phyloP scores from a whole-genome alignment of 53 echinoderm and acorn worm species.

The Luidia sarsii region DNA sequence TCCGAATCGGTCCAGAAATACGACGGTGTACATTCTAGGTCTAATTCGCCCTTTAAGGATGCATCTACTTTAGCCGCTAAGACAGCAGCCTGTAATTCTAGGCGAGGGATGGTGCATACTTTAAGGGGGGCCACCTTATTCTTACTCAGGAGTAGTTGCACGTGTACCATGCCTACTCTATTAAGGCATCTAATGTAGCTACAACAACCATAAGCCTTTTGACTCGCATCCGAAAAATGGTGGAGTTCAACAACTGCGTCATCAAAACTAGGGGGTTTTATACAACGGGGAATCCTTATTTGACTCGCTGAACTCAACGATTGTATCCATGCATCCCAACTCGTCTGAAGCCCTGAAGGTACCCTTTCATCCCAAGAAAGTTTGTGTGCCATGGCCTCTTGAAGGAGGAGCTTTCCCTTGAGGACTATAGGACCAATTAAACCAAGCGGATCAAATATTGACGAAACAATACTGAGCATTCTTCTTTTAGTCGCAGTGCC shows the following conservation, averaged over 20 bases:
- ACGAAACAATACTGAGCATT: conserved; percentile 52
- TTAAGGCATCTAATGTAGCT: conserved; percentile 52
- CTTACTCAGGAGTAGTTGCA: conserved; percentile 45
- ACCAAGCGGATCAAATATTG: conserved; percentile 73
- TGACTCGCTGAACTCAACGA: background rate
- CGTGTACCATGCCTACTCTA: conserved; percentile 14
- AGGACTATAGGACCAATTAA: conserved; percentile 61
- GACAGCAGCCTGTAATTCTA: conserved; percentile 60
- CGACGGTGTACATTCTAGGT: conserved; percentile 7
- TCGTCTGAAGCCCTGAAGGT: background rate
- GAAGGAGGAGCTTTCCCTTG: conserved; percentile 54
- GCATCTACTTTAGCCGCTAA: conserved; percentile 42
- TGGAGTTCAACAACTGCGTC: conserved; percentile 19
- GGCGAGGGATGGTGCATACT: conserved; percentile 52
- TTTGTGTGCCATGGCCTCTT: conserved; percentile 28
- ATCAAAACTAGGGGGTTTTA: conserved; percentile 49
- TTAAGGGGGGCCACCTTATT: conserved; percentile 54
- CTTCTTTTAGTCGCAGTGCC: conserved; percentile 53
- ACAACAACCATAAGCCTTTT: conserved; percentile 55
- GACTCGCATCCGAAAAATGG: conserved; percentile 62
- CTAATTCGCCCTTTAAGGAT: conserved; percentile 34
- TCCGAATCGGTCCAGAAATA: conserved; percentile 60
- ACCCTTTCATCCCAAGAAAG: conserved; percentile 41
- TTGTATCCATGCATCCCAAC: conserved; percentile 31
- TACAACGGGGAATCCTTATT: conserved; percentile 44